Evolutionary conservation across 2,113 vertebrate genomes (phyloP), one percentile per base, ranked within the genome.

Genomic region (Saiga tatarica): DNA sequence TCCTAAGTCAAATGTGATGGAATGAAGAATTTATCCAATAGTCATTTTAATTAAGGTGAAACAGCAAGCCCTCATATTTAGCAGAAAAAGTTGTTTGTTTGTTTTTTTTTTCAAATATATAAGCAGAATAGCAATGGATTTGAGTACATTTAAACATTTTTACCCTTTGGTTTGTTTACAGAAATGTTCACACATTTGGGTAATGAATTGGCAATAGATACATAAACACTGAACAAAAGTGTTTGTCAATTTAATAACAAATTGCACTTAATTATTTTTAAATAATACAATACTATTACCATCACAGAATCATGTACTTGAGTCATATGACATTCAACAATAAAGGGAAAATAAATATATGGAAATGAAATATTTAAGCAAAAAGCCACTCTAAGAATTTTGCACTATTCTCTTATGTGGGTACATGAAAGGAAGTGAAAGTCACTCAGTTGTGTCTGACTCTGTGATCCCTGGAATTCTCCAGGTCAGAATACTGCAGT

Each of bases 291-390:
- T 67, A 53, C 17, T 83, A 21, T 0, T 86, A 89, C 71, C 62
- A 85, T 8, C 33, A 57, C 9, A 28, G 8, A 42, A 62, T 16
- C 16, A 30, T 47, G 1, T 59, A 83, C 57, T 83, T 87, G n/a
- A 36, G 33, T 45, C 30, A 74, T 25, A 95, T 39, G 5, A 1
- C 17, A 8, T 87, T 88, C 28, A 93, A 67, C 1, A n/a, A 7
- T 71, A 45, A 90, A 71, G 30, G 17, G 4, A 89, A 91, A 94
- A 93, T 19, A 87, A 95, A 74, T 84, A 89, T 76, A 91, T 87
- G 52, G 7, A 89, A 87, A 53, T 76, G 16, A 95, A 90, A 88
- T 36, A 84, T 45, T 67, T 76, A 92, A 91, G 1, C 10, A 91
- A 78, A 87, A 85, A 92, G 13, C 42, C 84, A 79, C 42, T 55